These are phyloP conservation scores for Bufotes viridis DNA, from an alignment of 2,797 vertebrate species.

Conservation along the genomic window DNA sequence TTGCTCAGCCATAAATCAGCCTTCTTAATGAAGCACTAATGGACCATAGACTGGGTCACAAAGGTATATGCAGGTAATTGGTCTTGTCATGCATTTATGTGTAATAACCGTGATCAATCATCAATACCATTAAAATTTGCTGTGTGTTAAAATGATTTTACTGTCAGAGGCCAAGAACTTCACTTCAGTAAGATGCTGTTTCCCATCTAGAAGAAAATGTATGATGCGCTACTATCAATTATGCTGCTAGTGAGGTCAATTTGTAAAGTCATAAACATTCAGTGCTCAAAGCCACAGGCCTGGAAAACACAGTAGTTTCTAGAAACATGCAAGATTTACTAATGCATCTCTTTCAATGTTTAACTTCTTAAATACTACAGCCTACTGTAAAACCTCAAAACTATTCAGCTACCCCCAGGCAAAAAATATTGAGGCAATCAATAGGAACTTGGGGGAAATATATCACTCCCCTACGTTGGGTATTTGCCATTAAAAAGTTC, in stretches of 20 bases:
- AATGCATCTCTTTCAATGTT: background rate
- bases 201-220: constrained; percentile 58
- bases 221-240: constrained; percentile 54
- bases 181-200: constrained; percentile 51
- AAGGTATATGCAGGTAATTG: constrained; percentile 56
- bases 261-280: constrained; percentile 54
- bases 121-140: constrained; percentile 58
- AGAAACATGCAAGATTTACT: background rate
- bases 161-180: constrained; percentile 60
- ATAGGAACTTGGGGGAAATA: background rate
- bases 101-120: constrained; percentile 51
- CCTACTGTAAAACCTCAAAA: background rate
- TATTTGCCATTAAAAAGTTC: too few relatives aligned
- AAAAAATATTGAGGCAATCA: background rate
- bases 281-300: constrained; percentile 17
- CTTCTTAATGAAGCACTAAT: constrained; percentile 63
- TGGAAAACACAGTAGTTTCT: background rate
- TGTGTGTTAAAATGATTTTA: constrained; percentile 59
- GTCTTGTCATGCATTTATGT: constrained; percentile 55
- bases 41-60: constrained; percentile 58
- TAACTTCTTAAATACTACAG: background rate
- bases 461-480: too few relatives aligned
- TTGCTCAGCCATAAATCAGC: constrained; percentile 57
- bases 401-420: background rate
- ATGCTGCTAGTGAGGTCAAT: constrained; percentile 51